Percentiles rank a stretch among this genome's conserved stretches.
These are phyloP conservation scores for Vulpes ferrilata DNA, from an alignment of 2,113 vertebrate species.

Conservation along the genomic window DNA sequence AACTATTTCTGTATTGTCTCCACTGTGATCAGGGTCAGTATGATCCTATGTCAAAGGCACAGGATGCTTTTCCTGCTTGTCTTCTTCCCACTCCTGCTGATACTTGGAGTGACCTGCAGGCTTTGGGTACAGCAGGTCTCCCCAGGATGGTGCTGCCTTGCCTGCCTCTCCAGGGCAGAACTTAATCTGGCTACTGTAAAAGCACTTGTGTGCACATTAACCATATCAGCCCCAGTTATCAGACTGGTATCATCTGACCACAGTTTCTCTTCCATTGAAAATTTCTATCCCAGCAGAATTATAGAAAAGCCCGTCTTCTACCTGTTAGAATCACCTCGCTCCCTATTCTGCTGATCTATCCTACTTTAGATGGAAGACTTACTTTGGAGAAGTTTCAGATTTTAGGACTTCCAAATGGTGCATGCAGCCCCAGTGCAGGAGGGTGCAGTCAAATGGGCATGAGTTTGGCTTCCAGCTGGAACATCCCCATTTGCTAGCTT, in stretches of 20 bases:
- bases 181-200: background rate
- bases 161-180: background rate
- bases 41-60: background rate
- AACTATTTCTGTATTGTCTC: background rate
- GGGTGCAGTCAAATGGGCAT: fast-evolving
- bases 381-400: background rate
- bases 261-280: background rate
- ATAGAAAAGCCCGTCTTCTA: background rate
- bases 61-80: background rate
- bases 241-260: background rate
- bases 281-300: background rate
- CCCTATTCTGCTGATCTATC: background rate
- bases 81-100: background rate
- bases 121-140: background rate
- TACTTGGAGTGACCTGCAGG: background rate
- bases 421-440: background rate
- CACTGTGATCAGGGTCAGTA: background rate
- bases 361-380: background rate
- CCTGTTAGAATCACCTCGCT: background rate
- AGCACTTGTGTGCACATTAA: background rate
- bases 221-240: background rate
- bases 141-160: background rate
- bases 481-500: background rate
- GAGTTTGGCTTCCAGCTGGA: background rate
- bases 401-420: background rate